These are phyloP conservation scores for Danaus melanippus DNA, from an alignment of 1,140 invertebrate genomes.

Conservation along the genomic window DNA sequence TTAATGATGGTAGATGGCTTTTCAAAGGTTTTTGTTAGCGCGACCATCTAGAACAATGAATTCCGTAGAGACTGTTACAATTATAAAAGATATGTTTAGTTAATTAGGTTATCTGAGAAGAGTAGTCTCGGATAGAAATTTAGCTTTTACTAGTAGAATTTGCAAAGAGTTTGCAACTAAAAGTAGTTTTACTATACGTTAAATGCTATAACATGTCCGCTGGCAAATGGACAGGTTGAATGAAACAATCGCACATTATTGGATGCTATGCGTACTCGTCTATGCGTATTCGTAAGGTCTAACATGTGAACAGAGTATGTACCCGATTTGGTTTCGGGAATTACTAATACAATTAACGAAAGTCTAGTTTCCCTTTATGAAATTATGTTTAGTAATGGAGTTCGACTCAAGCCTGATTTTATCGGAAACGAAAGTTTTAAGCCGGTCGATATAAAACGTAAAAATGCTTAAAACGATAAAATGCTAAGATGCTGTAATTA, in stretches of 20 bases:
- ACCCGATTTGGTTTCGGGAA: no score
- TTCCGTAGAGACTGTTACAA: neutral
- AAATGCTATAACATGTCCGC: slow-evolving; percentile 7
- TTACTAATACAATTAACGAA: no score
- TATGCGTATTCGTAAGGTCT: no score
- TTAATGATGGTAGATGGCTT: slow-evolving; percentile 1
- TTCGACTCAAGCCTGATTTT: no score
- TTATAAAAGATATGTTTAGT: slow-evolving; percentile 4
- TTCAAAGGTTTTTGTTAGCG: slow-evolving; percentile 4
- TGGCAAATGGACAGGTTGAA: slow-evolving; percentile 11
- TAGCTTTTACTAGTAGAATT: slow-evolving; percentile 3
- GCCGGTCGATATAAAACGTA: no score
- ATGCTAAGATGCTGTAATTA: no score
- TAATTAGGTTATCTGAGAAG: slow-evolving; percentile 4
- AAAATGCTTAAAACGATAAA: no score
- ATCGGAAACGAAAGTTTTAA: no score
- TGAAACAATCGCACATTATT: slow-evolving; percentile 2
- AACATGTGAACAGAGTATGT: no score
- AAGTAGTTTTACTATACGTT: slow-evolving; percentile 1
- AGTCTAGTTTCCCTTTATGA: no score
- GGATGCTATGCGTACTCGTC: no score
- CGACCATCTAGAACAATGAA: slow-evolving; percentile 1
- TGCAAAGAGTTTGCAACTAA: slow-evolving; percentile 4
- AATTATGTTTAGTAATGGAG: no score
- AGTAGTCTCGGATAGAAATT: slow-evolving; percentile 8